Percentiles rank a stretch among this genome's conserved stretches.
Conservation (phyloP, 2,113 vertebrate genomes). For the Ancistrus triradiatus region DNA sequence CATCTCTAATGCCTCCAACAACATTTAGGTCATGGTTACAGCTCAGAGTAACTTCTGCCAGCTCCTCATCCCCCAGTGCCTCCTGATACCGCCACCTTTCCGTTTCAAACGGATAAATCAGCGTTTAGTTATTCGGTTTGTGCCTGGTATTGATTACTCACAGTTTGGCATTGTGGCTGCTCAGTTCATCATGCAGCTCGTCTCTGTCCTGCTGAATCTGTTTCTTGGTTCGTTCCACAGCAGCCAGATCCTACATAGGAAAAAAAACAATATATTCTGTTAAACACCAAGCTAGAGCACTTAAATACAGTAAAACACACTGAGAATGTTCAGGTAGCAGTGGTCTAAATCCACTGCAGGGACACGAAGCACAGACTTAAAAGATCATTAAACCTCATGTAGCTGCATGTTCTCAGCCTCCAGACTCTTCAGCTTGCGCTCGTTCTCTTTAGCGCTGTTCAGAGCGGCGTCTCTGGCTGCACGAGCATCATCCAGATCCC, state of each 20-base stretch:
- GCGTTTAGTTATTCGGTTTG: too few relatives aligned
- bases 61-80: too few relatives aligned
- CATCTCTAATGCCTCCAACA: too few relatives aligned
- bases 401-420: slow-evolving; percentile 86
- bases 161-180: slow-evolving; percentile 82
- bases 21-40: too few relatives aligned
- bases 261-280: neutral
- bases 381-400: slow-evolving; percentile 78
- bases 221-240: slow-evolving; percentile 83
- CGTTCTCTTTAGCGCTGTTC: slow-evolving; percentile 82
- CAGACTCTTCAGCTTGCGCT: slow-evolving; percentile 90
- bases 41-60: too few relatives aligned
- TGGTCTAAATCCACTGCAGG: too few relatives aligned
- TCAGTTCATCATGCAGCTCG: slow-evolving; percentile 91
- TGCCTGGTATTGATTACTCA: slow-evolving; percentile 54
- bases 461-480: slow-evolving; percentile 85
- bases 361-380: neutral
- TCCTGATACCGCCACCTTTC: too few relatives aligned
- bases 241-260: slow-evolving; percentile 80
- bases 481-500: slow-evolving; percentile 86
- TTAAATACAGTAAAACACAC: neutral
- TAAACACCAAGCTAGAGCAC: neutral
- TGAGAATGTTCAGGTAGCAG: too few relatives aligned
- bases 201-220: slow-evolving; percentile 89
- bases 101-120: too few relatives aligned